phyloP scores from a whole-genome alignment of 1,140 invertebrate species.

The Ceratina calcarata region DNA sequence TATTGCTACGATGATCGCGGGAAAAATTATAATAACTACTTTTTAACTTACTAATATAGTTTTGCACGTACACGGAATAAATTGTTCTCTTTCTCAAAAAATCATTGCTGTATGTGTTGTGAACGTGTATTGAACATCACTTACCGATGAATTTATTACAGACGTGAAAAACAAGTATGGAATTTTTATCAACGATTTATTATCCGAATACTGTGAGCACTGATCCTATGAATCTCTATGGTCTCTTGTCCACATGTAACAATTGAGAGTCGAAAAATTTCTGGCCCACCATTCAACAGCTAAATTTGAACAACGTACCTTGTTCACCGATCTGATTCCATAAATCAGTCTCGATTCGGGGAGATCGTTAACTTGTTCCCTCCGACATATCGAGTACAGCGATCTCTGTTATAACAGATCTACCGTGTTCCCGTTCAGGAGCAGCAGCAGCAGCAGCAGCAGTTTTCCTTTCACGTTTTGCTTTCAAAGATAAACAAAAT shows the following conservation, averaged over 20 bases:
- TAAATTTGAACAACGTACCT: not conserved
- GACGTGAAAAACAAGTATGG: not conserved
- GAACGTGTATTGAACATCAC: not conserved
- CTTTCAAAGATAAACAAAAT: not conserved
- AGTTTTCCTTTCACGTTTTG: too few species aligned
- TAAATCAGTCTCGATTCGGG: not conserved
- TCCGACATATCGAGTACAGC: not conserved
- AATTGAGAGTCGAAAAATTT: too few species aligned
- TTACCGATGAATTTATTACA: not conserved
- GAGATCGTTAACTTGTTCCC: not conserved
- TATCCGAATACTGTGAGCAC: not conserved
- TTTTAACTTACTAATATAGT: slow-evolving; percentile 16
- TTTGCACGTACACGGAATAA: slow-evolving; percentile 7
- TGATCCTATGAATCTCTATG: slow-evolving; percentile 17
- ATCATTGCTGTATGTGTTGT: not conserved
- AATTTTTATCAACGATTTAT: not conserved
- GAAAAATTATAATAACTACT: not conserved
- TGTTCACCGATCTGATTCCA: slow-evolving; percentile 11
- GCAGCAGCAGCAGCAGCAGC: too few species aligned
- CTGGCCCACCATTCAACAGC: too few species aligned
- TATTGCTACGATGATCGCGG: not conserved
- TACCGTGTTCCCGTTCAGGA: not conserved
- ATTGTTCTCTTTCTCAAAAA: not conserved
- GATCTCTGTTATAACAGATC: not conserved
- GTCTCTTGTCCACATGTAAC: slow-evolving; percentile 5